Conservation (phyloP, 2,113 vertebrate genomes). For the Nycticryphes semicollaris region DNA sequence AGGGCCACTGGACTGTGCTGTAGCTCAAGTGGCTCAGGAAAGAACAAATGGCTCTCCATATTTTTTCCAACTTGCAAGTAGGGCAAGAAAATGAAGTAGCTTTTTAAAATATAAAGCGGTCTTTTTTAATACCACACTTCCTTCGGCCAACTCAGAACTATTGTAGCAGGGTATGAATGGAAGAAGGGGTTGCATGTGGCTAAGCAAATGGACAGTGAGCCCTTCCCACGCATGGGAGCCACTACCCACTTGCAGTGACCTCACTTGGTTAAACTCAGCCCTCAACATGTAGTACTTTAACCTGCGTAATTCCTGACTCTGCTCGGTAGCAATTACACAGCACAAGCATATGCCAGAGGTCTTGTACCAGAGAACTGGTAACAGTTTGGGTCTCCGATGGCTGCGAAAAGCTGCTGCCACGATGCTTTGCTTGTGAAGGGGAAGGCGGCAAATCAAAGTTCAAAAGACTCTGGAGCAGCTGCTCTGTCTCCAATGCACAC, state of each 20-base stretch:
- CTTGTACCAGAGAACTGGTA: not conserved
- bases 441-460: constrained; percentile 6
- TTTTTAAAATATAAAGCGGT: not conserved
- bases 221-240: rapidly evolving
- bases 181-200: not conserved
- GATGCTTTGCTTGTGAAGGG: not conserved
- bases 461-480: constrained; percentile 36
- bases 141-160: not conserved
- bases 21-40: not conserved
- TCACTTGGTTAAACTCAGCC: not conserved
- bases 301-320: not conserved
- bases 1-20: not conserved
- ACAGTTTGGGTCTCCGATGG: not conserved
- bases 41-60: not conserved
- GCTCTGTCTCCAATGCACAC: not conserved
- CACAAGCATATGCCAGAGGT: not conserved
- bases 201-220: not conserved
- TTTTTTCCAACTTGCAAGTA: not conserved
- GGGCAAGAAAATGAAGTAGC: not conserved
- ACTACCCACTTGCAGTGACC: not conserved
- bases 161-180: not conserved
- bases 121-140: not conserved
- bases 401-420: not conserved
- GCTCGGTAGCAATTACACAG: not conserved
- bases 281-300: not conserved